These are phyloP conservation scores for Propithecus perrieri DNA, from an alignment of 2,797 vertebrate species.

Conservation along the genomic window DNA sequence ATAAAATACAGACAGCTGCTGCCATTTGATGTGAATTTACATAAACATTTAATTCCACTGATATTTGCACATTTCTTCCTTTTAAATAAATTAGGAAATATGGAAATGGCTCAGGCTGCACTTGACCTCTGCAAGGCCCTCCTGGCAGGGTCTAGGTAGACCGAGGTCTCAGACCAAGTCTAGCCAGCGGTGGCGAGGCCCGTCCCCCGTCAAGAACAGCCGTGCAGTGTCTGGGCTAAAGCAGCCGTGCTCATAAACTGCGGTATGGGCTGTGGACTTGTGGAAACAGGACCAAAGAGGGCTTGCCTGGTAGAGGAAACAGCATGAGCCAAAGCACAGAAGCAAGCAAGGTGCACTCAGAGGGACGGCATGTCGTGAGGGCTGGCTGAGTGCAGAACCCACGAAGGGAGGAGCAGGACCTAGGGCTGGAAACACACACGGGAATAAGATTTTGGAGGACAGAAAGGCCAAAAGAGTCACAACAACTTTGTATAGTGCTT, in stretches of 20 bases:
- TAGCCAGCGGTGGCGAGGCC: not conserved
- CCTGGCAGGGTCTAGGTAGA: not conserved
- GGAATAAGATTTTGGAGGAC: accelerated
- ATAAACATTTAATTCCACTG: not conserved
- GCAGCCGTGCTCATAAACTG: not conserved
- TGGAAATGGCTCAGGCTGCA: not conserved
- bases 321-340: not conserved
- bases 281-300: not conserved
- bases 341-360: too few relatives aligned
- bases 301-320: not conserved
- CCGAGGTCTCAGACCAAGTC: not conserved
- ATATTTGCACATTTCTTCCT: not conserved
- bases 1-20: not conserved
- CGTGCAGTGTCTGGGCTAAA: not conserved
- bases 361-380: not conserved
- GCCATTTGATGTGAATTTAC: not conserved
- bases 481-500: not conserved
- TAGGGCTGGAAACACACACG: not conserved
- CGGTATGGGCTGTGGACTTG: not conserved
- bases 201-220: not conserved
- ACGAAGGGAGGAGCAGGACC: not conserved
- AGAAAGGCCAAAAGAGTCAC: not conserved
- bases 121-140: not conserved
- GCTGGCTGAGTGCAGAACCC: not conserved
- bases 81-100: not conserved